Conservation (phyloP, 2,113 vertebrate species). For the Carlito syrichta region DNA sequence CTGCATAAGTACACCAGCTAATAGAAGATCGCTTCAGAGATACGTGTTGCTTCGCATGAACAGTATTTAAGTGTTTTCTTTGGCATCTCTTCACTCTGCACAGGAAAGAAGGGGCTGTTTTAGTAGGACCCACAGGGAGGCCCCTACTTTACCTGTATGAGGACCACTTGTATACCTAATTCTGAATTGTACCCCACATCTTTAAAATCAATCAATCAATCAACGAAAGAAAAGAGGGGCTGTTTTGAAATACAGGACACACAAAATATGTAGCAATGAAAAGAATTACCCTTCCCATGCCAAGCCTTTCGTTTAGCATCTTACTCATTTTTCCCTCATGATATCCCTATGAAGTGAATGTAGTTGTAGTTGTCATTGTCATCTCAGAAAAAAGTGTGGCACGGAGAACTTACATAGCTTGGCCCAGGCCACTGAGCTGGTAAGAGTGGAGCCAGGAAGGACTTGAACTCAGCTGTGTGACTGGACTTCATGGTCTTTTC, state of each 20-base stretch:
- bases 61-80: background rate
- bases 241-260: background rate
- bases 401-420: background rate
- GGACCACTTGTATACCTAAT: too few relatives aligned
- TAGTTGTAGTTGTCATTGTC: background rate
- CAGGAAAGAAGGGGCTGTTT: background rate
- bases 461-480: background rate
- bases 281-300: background rate
- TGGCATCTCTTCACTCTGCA: background rate
- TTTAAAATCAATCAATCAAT: too few relatives aligned
- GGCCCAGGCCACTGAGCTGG: background rate
- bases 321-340: background rate
- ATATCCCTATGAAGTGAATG: background rate
- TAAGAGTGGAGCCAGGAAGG: background rate
- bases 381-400: background rate
- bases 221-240: background rate
- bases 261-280: background rate
- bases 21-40: background rate
- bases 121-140: too few relatives aligned
- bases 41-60: rapidly evolving
- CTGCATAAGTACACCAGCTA: background rate
- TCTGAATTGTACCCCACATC: too few relatives aligned
- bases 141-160: too few relatives aligned
- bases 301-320: background rate
- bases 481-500: background rate